These are phyloP conservation scores for Varanus salvator DNA, from an alignment of 2,113 vertebrate genomes.

Conservation along the genomic window DNA sequence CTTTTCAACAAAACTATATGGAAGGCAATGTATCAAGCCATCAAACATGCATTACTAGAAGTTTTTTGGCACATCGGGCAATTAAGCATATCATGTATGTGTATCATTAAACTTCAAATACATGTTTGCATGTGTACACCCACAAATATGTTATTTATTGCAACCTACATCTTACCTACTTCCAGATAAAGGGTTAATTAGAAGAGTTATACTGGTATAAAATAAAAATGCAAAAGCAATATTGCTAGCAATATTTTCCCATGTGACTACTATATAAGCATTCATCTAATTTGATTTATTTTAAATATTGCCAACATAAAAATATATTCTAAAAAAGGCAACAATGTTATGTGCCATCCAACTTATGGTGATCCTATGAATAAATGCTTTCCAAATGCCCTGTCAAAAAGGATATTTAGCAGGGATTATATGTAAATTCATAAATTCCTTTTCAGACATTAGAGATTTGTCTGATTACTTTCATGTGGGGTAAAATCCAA, in stretches of 20 bases:
- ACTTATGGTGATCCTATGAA: too few species aligned
- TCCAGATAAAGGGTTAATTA: neutral
- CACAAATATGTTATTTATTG: neutral
- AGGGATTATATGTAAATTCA: neutral
- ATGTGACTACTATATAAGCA: neutral
- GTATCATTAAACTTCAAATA: neutral
- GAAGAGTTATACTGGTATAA: constrained; percentile 1
- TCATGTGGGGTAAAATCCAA: neutral
- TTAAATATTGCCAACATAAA: neutral
- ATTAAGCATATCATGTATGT: neutral
- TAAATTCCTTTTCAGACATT: neutral
- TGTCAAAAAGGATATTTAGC: neutral
- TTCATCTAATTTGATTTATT: neutral
- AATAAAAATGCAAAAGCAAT: neutral
- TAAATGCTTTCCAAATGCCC: too few species aligned
- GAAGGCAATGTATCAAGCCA: neutral
- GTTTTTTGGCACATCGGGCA: too few species aligned
- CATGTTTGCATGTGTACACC: neutral
- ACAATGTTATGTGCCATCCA: neutral
- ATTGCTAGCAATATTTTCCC: neutral
- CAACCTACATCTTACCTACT: constrained; percentile 1
- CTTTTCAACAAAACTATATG: constrained; percentile 30
- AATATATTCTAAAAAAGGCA: neutral
- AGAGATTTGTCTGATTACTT: neutral
- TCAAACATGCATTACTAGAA: neutral